Evolutionary conservation across 1,140 invertebrate genomes (phyloP).

Genomic region (Araneus ventricosus): DNA sequence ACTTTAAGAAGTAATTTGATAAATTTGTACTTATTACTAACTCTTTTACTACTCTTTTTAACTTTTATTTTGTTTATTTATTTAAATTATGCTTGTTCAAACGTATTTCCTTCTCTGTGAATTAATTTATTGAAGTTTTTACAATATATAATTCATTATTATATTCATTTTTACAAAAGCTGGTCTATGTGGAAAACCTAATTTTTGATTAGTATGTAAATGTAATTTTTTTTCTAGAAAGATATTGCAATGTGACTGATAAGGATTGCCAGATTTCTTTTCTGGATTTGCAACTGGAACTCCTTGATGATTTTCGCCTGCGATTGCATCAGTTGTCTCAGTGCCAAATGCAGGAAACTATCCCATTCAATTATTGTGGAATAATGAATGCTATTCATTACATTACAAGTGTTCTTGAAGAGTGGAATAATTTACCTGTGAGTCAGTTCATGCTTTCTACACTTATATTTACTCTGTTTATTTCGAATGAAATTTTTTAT

Average conservation of each 20-base stretch:
- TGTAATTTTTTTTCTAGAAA: constrained; percentile 70
- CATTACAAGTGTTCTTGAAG: constrained; percentile 87
- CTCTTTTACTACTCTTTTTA: too few species aligned
- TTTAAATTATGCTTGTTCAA: too few species aligned
- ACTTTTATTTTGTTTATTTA: too few species aligned
- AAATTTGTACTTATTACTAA: too few species aligned
- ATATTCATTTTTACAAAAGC: background rate
- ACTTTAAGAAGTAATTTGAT: too few species aligned
- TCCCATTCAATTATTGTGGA: constrained; percentile 83
- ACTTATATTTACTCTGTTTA: constrained; percentile 78
- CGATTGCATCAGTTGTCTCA: constrained; percentile 88
- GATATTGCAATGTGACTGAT: constrained; percentile 71
- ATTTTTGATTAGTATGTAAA: background rate
- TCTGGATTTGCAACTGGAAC: constrained; percentile 91
- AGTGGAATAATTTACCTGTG: constrained; percentile 88
- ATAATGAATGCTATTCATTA: constrained; percentile 93
- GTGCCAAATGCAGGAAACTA: constrained; percentile 83
- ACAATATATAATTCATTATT: background rate
- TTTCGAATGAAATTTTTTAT: constrained; percentile 3
- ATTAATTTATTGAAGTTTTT: background rate
- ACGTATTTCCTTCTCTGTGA: background rate
- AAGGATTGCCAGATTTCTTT: constrained; percentile 87
- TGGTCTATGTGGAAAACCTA: background rate
- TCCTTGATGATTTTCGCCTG: constrained; percentile 93
- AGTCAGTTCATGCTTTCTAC: constrained; percentile 79